Conservation (phyloP, 2,797 vertebrate species). For the Onychomys leucogaster region DNA sequence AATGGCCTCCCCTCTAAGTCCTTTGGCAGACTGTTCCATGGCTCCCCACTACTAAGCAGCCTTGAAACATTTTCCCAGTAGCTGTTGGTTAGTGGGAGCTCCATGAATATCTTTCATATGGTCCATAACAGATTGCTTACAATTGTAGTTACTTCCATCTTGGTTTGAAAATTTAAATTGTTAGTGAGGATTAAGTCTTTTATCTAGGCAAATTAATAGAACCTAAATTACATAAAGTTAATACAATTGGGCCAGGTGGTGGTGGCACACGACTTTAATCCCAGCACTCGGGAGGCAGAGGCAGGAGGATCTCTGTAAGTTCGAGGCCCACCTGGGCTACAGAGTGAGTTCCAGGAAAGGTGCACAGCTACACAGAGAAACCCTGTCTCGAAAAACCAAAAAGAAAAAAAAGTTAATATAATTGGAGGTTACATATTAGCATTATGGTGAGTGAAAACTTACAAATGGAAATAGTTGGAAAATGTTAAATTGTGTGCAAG, state of each 20-base stretch:
- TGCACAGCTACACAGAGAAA: too few relatives aligned
- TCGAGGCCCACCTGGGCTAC: too few relatives aligned
- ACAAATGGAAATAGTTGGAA: conserved; percentile 30
- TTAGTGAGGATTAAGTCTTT: neutral
- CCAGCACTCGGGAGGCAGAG: too few relatives aligned
- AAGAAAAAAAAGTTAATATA: too few relatives aligned
- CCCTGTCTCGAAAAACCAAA: too few relatives aligned
- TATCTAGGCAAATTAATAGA: conserved; percentile 22
- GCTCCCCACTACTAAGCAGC: too few relatives aligned
- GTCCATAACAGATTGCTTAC: neutral
- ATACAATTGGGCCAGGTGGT: conserved; percentile 2
- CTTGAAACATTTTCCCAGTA: neutral
- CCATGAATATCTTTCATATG: neutral
- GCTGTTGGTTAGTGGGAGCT: neutral
- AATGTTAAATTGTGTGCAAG: neutral
- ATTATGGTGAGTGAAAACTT: neutral
- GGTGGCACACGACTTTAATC: too few relatives aligned
- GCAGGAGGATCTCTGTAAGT: too few relatives aligned
- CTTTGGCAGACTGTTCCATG: neutral
- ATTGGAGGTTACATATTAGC: neutral
- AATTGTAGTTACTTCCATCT: neutral
- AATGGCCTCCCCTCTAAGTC: neutral
- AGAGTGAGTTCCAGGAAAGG: too few relatives aligned
- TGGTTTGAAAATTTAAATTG: conserved; percentile 2
- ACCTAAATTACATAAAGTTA: neutral